Evolutionary conservation across 2,888 invertebrate genomes (phyloP), one percentile per base, ranked within the genome.

Genomic region (Clunio marinus): DNA sequence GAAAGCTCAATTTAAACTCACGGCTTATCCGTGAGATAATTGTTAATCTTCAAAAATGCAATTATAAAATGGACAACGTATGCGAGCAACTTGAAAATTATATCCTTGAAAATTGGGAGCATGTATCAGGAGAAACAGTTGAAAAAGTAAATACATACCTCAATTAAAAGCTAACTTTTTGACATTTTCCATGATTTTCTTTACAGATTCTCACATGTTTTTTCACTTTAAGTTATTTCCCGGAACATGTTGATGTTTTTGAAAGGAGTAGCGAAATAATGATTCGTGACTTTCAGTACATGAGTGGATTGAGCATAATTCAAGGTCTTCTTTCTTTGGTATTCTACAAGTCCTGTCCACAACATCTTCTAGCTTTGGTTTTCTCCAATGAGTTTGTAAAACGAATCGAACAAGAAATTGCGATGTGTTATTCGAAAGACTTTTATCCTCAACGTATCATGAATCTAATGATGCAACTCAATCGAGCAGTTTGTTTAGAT

Each of bases 401-500:
- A 71, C 79, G 81, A 71, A 74, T 86, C 1, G 86, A 86, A 72
- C 76, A 78, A 4, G 85, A 86, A 75, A 78, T 86, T 62, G 76
- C 79, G 58, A 76, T 77, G 69, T 83, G 83, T 72, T 83, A 83
- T 73, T 81, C 80, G 15, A 83, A 81, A 76, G 83, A 82, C 75
- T 79, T 77, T 1, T 84, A 84, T 75, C 83, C 84, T 0, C 75
- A 78, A 22, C 76, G 80, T 70, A 81, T 86, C 1, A 77, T 84
- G 13, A 77, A 80, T 70, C 74, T 76, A 55, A 79, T 86, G 63
- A 86, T 86, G 86, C 80, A 83, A 71, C 74, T 86, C 46, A 87
- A 86, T 75, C 79, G 86, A 69, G 81, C 83, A 1, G 83, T 86
- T 17, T 85, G 86, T 72, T 75, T 87, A 55, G 86, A 86, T 74